Percentiles rank a stretch among this genome's conserved stretches.
These are phyloP conservation scores for Cyclopterus lumpus DNA, from an alignment of 2,797 vertebrate genomes.

Conservation along the genomic window DNA sequence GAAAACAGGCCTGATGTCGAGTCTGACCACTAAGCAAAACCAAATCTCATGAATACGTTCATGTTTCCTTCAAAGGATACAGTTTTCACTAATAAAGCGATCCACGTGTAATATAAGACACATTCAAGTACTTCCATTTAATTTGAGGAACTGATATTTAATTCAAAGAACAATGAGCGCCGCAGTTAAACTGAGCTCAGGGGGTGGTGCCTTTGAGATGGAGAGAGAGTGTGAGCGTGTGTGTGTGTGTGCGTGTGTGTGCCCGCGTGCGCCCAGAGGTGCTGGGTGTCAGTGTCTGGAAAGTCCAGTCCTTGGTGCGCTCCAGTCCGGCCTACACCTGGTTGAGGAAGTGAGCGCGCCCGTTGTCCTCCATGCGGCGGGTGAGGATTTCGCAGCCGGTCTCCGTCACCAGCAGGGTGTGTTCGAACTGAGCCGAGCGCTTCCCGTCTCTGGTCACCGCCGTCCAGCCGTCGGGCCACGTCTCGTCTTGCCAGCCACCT, in stretches of 20 bases:
- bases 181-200: conserved; percentile 51
- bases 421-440: conserved; percentile 98
- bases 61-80: conserved; percentile 61
- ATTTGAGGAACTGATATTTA: conserved; percentile 69
- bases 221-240: conserved; percentile 10
- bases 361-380: conserved; percentile 88
- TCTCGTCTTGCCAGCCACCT: conserved; percentile 99
- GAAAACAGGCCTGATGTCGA: conserved; percentile 29
- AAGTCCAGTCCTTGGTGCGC: conserved; percentile 63
- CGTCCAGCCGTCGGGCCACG: conserved; percentile 99
- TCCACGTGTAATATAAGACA: conserved; percentile 74
- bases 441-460: conserved; percentile 96
- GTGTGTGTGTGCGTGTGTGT: conserved; percentile 15
- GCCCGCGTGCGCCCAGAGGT: conserved; percentile 27
- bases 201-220: conserved; percentile 42
- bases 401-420: conserved; percentile 96
- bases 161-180: conserved; percentile 61
- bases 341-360: conserved; percentile 92
- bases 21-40: conserved; percentile 35
- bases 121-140: conserved; percentile 83
- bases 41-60: conserved; percentile 73
- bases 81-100: conserved; percentile 68
- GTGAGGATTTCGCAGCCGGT: conserved; percentile 97
- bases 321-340: conserved; percentile 83
- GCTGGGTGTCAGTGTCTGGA: conserved; percentile 45